phyloP scores from a whole-genome alignment of 2,888 invertebrate species.

The Coecobrya sp. region DNA sequence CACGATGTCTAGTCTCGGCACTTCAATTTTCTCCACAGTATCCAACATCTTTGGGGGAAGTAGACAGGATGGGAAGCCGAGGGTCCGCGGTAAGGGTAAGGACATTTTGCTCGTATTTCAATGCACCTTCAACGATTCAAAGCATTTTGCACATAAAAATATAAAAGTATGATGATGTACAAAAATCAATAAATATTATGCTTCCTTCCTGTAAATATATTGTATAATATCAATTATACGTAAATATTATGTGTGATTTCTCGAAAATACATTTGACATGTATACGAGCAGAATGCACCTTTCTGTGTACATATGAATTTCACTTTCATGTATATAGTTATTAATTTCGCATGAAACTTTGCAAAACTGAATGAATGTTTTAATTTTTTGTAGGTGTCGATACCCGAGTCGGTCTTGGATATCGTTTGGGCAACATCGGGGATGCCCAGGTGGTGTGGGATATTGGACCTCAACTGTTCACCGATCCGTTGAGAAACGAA shows the following conservation, averaged over 20 bases:
- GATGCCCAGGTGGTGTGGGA: constrained; percentile 86
- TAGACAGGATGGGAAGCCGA: constrained; percentile 83
- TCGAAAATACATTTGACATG: constrained; percentile 50
- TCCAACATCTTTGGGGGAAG: constrained; percentile 83
- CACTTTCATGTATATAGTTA: background rate
- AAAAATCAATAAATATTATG: no score
- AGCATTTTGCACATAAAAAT: background rate
- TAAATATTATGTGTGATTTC: constrained; percentile 28
- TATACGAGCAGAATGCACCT: constrained; percentile 80
- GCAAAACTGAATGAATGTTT: background rate
- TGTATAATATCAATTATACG: background rate
- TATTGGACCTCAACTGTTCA: constrained; percentile 86
- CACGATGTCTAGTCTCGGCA: constrained; percentile 83
- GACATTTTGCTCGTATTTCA: constrained; percentile 81
- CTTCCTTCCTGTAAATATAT: background rate
- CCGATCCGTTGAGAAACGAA: constrained; percentile 85
- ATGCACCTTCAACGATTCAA: constrained; percentile 18
- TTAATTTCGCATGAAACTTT: background rate
- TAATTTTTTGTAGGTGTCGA: constrained; percentile 83
- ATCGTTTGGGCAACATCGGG: constrained; percentile 85
- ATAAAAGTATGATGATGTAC: no score
- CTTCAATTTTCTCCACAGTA: constrained; percentile 80
- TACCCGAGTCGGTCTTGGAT: constrained; percentile 86
- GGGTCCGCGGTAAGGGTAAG: constrained; percentile 85
- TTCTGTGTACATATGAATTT: constrained; percentile 30